These are phyloP conservation scores for Dermatemys mawii DNA, from an alignment of 2,113 vertebrate genomes.

Conservation along the genomic window DNA sequence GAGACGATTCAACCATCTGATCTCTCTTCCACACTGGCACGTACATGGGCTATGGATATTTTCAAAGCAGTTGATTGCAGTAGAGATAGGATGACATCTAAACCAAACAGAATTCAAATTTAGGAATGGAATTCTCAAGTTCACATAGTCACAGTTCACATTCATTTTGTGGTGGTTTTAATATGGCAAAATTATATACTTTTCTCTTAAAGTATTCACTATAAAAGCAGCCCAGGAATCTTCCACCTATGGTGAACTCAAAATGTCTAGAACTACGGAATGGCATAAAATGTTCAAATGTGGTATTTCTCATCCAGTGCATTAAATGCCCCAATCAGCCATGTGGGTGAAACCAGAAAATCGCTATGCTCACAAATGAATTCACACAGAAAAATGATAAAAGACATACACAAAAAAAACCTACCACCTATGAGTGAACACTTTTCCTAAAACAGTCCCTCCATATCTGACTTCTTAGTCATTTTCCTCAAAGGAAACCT, in stretches of 20 bases:
- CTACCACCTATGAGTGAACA: background rate
- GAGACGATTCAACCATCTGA: background rate
- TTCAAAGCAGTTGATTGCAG: rapidly evolving
- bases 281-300: background rate
- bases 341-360: background rate
- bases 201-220: background rate
- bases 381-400: background rate
- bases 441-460: background rate
- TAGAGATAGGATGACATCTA: background rate
- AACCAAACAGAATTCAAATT: background rate
- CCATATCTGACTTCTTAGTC: background rate
- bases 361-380: background rate
- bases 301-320: background rate
- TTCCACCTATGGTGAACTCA: background rate
- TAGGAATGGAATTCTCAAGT: background rate
- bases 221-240: background rate
- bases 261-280: background rate
- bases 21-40: background rate
- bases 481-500: background rate
- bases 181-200: background rate
- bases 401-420: background rate
- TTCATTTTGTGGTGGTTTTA: background rate
- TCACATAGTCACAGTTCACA: background rate
- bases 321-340: background rate
- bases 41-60: background rate